A percentile compares a stretch with the other conserved stretches of the same genome.
These are phyloP conservation scores for Drosophila rufa DNA, from an alignment of 1,140 invertebrate species.

Conservation along the genomic window DNA sequence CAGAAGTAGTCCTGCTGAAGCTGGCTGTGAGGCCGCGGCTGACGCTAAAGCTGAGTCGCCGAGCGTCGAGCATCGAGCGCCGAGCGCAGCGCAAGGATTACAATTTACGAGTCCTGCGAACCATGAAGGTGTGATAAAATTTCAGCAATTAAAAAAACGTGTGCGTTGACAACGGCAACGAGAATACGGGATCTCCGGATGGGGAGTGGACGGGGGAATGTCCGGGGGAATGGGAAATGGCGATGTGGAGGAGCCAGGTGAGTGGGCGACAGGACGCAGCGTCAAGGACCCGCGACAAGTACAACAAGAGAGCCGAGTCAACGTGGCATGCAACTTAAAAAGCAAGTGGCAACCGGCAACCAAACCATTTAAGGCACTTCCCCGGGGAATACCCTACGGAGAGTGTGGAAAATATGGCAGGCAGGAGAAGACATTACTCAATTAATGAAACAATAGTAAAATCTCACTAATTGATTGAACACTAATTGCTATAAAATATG, in stretches of 20 bases:
- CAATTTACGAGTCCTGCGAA: constrained; percentile 83
- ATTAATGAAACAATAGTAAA: not conserved
- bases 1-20: constrained; percentile 29
- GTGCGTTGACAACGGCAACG: constrained; percentile 79
- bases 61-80: constrained; percentile 17
- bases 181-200: constrained; percentile 23
- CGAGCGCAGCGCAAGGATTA: constrained; percentile 71
- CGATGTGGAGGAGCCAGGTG: constrained; percentile 1
- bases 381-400: constrained; percentile 42
- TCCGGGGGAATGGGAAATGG: not conserved
- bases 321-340: constrained; percentile 73
- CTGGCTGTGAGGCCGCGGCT: constrained; percentile 8
- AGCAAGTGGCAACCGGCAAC: constrained; percentile 33
- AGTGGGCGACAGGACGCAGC: constrained; percentile 19
- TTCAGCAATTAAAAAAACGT: constrained; percentile 84
- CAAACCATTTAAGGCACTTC: constrained; percentile 10
- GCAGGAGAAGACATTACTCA: not conserved
- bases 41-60: constrained; percentile 33
- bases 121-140: constrained; percentile 84
- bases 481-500: not conserved
- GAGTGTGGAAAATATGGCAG: not conserved
- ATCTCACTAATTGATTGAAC: not conserved
- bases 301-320: constrained; percentile 43
- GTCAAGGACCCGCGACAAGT: constrained; percentile 38
- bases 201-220: not conserved